Evolutionary conservation across 2,888 invertebrate species (phyloP), one percentile per base, ranked within the genome.

Genomic region (Pammene fasciana): DNA sequence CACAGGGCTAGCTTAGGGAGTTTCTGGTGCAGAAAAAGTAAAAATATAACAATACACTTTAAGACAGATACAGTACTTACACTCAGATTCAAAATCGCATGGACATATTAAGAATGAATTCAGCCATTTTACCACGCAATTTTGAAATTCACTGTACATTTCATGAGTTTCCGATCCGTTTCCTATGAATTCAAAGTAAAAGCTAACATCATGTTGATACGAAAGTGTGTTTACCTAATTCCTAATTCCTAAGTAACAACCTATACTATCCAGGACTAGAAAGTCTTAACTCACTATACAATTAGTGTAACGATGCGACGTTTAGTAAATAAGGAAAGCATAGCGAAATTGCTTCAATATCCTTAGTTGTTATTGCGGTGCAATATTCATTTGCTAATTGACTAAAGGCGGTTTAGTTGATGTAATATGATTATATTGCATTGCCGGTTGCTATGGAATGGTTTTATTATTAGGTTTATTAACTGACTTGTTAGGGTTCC

Each of bases 361-460:
- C 50, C 59, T 60, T 16, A 18, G 10, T 52, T 13, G 54, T 54
- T 54, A 62, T 41, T 62, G 41, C 36, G 18, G 4, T 11, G 61
- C 26, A n/a, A n/a, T n/a, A 41, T 48, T 50, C 36, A 62, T 62
- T 52, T 52, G 41, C 50, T 62, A 52, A 62, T 62, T 52, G 52
- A 41, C 18, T 38, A 50, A 48, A 16, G 16, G 38, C 18, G 48
- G 11, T 38, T 0, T 36, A 26, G 43, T 59, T 45, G 45, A 34
- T 26, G 45, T 36, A 61, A 61, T 50, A 50, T 13, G 5, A 41
- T 62, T 41, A 62, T 34, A 62, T 62, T 26, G 41, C 18, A 52
- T 16, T 38, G 13, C 38, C 13, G 38, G 18, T 8, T 34, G 14
- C 26, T 60, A 46, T 26, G n/a, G 6, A 59, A 9, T 26, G 8